Evolutionary conservation across 2,888 invertebrate species (phyloP).

Genomic region (Euplexia lucipara): DNA sequence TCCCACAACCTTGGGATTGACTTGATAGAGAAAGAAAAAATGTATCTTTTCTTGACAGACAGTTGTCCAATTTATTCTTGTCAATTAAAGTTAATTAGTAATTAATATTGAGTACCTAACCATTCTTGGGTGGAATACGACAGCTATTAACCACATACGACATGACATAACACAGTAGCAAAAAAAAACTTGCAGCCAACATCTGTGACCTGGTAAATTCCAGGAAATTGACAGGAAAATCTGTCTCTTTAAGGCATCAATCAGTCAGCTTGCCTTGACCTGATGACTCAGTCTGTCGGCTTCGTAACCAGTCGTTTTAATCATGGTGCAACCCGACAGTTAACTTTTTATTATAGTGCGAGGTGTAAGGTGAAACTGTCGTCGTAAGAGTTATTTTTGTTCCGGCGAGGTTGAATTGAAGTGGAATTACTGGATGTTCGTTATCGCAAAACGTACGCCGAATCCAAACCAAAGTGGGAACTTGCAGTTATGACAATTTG

Average conservation of each 20-base stretch:
- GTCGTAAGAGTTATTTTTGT: not conserved
- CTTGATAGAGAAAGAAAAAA: too few species aligned
- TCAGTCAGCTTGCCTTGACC: slow-evolving; percentile 48
- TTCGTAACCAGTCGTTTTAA: slow-evolving; percentile 33
- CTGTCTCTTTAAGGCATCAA: slow-evolving; percentile 14
- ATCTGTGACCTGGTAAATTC: slow-evolving; percentile 28
- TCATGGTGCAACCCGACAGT: slow-evolving; percentile 42
- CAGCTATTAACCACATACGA: not conserved
- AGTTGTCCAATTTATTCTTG: too few species aligned
- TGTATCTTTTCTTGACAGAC: too few species aligned
- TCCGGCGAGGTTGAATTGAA: not conserved
- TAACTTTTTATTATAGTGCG: slow-evolving; percentile 9
- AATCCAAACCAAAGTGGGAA: too few species aligned
- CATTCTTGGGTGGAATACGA: too few species aligned
- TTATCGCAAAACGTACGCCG: not conserved
- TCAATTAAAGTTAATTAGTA: too few species aligned
- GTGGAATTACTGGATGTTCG: not conserved
- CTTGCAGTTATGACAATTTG: too few species aligned
- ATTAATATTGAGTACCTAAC: too few species aligned
- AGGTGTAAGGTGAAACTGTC: not conserved
- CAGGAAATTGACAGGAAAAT: slow-evolving; percentile 42
- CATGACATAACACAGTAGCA: too few species aligned
- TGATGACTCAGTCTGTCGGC: slow-evolving; percentile 35
- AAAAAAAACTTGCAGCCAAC: slow-evolving; percentile 8
- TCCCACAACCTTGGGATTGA: too few species aligned